Evolutionary conservation across 2,797 vertebrate genomes (phyloP).

Genomic region (Dromococcyx pavoninus): DNA sequence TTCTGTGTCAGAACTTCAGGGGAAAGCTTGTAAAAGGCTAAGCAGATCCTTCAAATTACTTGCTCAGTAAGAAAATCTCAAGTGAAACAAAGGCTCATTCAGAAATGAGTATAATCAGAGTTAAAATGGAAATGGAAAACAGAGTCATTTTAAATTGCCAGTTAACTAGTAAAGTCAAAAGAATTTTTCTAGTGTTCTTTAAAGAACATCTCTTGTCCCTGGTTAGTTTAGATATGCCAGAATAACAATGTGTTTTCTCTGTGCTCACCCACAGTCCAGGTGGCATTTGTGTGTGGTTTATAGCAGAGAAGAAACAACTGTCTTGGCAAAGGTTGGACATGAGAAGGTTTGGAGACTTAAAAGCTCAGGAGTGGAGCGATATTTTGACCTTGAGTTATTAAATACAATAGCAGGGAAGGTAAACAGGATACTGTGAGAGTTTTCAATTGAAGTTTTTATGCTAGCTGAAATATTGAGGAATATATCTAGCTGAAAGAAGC

Average conservation of each 20-base stretch:
- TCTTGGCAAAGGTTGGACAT: background rate
- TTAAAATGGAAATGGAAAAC: background rate
- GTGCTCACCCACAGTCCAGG: background rate
- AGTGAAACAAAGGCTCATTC: background rate
- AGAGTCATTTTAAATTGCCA: background rate
- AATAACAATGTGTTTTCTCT: background rate
- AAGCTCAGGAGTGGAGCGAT: background rate
- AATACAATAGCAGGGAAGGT: background rate
- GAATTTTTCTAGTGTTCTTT: background rate
- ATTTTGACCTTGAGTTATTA: background rate
- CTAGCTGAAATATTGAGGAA: background rate
- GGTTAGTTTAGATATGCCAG: background rate
- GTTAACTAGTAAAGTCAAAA: conserved; percentile 16
- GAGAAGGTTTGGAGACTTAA: background rate
- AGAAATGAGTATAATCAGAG: background rate
- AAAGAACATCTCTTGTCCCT: background rate
- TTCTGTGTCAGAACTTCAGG: background rate
- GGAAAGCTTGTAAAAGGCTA: background rate
- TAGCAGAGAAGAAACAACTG: background rate
- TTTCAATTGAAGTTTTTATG: background rate
- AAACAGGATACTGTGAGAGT: background rate
- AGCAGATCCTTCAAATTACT: conserved; percentile 2
- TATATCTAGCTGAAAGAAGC: background rate
- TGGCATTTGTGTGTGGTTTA: background rate
- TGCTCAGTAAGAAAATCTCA: background rate